Evolutionary conservation across 2,113 vertebrate genomes (phyloP).

Genomic region (Lonchura striata): DNA sequence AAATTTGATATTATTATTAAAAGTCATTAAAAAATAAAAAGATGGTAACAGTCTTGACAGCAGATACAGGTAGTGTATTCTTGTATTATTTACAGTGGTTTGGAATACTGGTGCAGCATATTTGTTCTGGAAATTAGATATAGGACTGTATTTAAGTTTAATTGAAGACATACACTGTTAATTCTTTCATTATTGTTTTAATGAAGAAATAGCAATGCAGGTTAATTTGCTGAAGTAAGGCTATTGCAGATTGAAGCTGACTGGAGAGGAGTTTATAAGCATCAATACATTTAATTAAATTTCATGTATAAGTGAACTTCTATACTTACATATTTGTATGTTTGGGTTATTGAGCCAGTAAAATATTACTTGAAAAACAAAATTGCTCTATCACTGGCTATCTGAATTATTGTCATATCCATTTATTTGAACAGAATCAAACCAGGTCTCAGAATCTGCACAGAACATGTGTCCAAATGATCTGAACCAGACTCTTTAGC

Average conservation of each 20-base stretch:
- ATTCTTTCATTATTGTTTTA: conserved; percentile 17
- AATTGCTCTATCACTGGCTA: not conserved
- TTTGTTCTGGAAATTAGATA: not conserved
- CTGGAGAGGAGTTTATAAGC: not conserved
- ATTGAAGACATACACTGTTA: not conserved
- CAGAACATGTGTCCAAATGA: not conserved
- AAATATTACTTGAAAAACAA: not conserved
- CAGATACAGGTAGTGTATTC: not conserved
- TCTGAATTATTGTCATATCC: not conserved
- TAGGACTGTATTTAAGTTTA: not conserved
- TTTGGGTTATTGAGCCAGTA: not conserved
- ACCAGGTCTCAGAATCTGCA: not conserved
- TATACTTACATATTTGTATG: not conserved
- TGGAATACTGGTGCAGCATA: not conserved
- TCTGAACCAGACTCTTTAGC: not conserved
- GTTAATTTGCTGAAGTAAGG: not conserved
- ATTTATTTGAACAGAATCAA: not conserved
- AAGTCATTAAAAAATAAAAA: not conserved
- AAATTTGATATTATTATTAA: not conserved
- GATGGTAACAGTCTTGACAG: not conserved
- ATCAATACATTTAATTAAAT: not conserved
- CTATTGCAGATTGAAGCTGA: not conserved
- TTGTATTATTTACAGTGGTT: not conserved
- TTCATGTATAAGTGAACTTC: not conserved
- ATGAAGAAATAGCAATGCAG: not conserved